Evolutionary conservation across 2,797 vertebrate genomes (phyloP).

Genomic region (Mus caroli): DNA sequence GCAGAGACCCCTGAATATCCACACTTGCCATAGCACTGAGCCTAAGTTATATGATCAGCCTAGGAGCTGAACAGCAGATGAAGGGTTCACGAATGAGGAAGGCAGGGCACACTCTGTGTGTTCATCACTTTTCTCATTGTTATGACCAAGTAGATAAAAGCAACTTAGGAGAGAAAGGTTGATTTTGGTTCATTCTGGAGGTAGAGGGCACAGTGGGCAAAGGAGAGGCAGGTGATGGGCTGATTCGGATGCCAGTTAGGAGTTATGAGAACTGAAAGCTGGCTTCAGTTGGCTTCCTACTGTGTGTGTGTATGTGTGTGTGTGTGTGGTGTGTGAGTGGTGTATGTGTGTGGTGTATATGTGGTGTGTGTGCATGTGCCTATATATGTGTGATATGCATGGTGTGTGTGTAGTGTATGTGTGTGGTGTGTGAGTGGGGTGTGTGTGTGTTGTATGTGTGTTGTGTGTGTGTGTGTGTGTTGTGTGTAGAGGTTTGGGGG

Average conservation of each 20-base stretch:
- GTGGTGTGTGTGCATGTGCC: too few species aligned
- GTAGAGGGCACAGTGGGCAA: not conserved
- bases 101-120: accelerated
- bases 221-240: not conserved
- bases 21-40: not conserved
- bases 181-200: too few species aligned
- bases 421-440: too few species aligned
- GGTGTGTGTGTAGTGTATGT: too few species aligned
- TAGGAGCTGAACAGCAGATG: not conserved
- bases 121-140: not conserved
- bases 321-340: too few species aligned
- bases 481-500: too few species aligned
- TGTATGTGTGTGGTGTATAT: too few species aligned
- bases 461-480: too few species aligned
- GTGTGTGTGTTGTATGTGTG: too few species aligned
- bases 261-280: not conserved
- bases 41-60: too few species aligned
- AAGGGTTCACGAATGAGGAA: too few species aligned
- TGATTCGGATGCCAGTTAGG: not conserved
- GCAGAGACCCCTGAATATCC: not conserved
- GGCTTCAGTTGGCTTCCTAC: not conserved
- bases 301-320: not conserved
- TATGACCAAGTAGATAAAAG: not conserved
- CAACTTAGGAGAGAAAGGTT: not conserved
- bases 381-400: too few species aligned